A percentile compares a stretch with the other conserved stretches of the same genome.
phyloP scores from a whole-genome alignment of 2,797 vertebrate species.

The Gephyroberyx darwinii region DNA sequence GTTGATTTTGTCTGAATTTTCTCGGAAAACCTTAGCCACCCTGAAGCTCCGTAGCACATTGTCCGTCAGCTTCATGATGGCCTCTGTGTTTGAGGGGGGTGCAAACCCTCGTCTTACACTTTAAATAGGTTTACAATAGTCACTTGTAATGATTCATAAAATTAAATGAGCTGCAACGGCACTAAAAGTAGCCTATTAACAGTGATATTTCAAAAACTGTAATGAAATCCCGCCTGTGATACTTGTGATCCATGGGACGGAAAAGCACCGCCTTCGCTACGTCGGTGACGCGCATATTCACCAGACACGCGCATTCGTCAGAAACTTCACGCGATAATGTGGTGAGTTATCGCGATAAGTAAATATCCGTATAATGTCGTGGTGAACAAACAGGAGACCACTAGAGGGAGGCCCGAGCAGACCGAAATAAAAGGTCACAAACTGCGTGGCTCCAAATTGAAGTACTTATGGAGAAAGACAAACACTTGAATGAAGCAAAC shows the following conservation, averaged over 20 bases:
- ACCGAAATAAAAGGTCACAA: no score
- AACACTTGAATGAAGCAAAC: no score
- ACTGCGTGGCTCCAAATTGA: no score
- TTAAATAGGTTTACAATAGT: neutral
- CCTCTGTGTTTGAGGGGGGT: conserved; percentile 67
- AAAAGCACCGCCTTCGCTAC: conserved; percentile 66
- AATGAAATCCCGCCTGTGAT: conserved; percentile 61
- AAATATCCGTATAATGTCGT: no score
- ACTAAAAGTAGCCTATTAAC: neutral
- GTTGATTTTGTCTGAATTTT: conserved; percentile 98
- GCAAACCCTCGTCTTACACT: conserved; percentile 51
- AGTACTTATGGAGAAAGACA: no score
- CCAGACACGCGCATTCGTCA: neutral
- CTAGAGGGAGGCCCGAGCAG: no score
- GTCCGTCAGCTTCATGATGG: conserved; percentile 98
- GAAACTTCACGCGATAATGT: neutral
- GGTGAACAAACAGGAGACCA: no score
- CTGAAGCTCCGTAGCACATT: conserved; percentile 99
- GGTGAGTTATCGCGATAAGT: conserved; percentile 51
- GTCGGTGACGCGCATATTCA: conserved; percentile 56
- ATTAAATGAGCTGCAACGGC: neutral
- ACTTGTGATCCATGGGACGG: conserved; percentile 37
- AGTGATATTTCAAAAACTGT: conserved; percentile 43
- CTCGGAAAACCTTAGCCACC: conserved; percentile 98
- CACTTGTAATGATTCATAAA: neutral